phyloP scores from a whole-genome alignment of 1,140 invertebrate species.

The Halictus rubicundus region DNA sequence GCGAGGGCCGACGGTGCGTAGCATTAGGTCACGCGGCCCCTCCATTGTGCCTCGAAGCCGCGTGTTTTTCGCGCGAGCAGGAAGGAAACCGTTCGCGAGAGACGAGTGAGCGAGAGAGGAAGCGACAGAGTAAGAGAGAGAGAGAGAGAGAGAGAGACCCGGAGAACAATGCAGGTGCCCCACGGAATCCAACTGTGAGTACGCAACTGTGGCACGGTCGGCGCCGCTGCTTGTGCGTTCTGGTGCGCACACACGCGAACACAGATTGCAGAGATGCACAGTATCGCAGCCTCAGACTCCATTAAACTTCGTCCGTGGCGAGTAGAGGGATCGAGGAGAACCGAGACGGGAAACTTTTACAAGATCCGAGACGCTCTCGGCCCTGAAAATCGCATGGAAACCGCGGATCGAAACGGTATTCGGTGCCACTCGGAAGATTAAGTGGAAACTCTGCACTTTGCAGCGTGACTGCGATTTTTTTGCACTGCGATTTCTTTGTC shows the following conservation, averaged over 20 bases:
- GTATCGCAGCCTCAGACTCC: conserved; percentile 27
- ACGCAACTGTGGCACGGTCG: background rate
- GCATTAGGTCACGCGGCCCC: conserved; percentile 11
- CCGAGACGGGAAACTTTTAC: background rate
- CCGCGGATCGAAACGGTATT: no score
- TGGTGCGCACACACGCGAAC: conserved; percentile 19
- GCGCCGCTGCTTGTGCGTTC: conserved; percentile 6
- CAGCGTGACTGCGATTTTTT: no score
- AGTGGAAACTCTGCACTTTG: no score
- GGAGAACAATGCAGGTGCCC: no score
- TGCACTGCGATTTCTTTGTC: no score
- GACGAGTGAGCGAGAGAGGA: background rate
- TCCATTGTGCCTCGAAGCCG: background rate
- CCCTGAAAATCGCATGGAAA: no score
- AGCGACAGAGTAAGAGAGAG: no score
- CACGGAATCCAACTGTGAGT: background rate
- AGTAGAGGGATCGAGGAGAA: background rate
- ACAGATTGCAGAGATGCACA: background rate
- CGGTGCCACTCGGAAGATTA: no score
- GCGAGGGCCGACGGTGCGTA: background rate
- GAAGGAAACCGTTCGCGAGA: background rate
- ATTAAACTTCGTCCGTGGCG: conserved; percentile 30
- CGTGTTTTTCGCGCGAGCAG: background rate
- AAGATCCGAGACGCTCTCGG: background rate
- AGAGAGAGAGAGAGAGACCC: no score